Evolutionary conservation across 1,140 invertebrate genomes (phyloP), one percentile per base, ranked within the genome.

Genomic region (Ceratosolen solmsi): DNA sequence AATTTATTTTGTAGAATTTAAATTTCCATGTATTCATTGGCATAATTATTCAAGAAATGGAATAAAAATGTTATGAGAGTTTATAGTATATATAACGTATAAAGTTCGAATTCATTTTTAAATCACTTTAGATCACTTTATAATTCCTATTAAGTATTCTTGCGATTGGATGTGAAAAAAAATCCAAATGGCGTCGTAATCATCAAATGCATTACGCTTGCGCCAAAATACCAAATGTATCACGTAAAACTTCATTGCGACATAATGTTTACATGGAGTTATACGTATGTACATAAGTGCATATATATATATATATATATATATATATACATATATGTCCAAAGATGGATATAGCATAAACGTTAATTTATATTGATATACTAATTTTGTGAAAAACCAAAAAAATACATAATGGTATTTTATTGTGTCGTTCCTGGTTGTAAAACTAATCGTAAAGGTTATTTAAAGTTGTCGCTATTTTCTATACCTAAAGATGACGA

Each of bases 361-460:
- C 2, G 20, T 58, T 25, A 1, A 13, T 20, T 65, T 36, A 20
- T 20, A 15, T 36, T 27, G 13, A 27, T n/a, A n/a, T n/a, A 22
- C 11, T 22, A 0, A 9, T 36, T 65, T 36, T 65, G 1, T 65
- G 25, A 8, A 36, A n/a, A 17, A 65, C 30, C 1, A 36, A 36
- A 36, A 20, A 36, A 65, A 7, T 65, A 27, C 25, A 65, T 36
- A 36, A 65, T 65, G 60, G 60, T 65, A 36, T 65, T 65, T 65
- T 65, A 65, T 65, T 65, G 60, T 36, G 60, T 65, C 2, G 60
- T 65, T 36, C 60, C 60, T 65, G 60, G 60, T 20, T 65, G 60
- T 30, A 65, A 65, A 36, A 65, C 60, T 65, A 65, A 65, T 65
- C 30, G 60, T 20, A 65, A 65, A 22, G 60, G 60, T 36, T 65